phyloP scores from a whole-genome alignment of 2,797 vertebrate species.

The Chrysocyon brachyurus region DNA sequence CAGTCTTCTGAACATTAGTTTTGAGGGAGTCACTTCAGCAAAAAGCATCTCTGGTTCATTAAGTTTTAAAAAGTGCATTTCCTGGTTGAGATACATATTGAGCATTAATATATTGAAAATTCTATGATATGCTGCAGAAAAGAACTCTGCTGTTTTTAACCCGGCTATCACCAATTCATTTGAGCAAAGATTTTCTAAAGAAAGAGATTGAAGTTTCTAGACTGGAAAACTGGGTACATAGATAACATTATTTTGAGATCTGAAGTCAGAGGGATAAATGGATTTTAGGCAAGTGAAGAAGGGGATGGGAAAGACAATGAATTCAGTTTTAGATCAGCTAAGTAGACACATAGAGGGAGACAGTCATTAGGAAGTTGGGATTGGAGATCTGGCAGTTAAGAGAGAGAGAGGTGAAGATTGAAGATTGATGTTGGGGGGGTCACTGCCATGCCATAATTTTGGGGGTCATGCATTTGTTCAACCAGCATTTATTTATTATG shows the following conservation, averaged over 20 bases:
- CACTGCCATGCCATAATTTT: neutral
- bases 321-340: neutral
- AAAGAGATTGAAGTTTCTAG: neutral
- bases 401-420: neutral
- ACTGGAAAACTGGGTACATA: neutral
- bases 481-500: neutral
- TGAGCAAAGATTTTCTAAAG: constrained; percentile 22
- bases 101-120: neutral
- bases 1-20: neutral
- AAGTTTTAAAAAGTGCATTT: neutral
- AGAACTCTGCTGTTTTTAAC: neutral
- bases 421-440: neutral
- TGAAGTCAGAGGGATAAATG: neutral
- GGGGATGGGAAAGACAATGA: neutral
- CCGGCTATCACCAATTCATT: neutral
- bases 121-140: neutral
- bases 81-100: neutral
- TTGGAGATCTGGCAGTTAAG: neutral
- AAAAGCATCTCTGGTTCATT: neutral
- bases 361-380: neutral
- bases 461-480: neutral
- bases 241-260: neutral
- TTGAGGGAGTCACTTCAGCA: neutral
- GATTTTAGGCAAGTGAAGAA: neutral
- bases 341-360: neutral